phyloP scores from a whole-genome alignment of 2,888 invertebrate genomes.

The Pteria penguin region DNA sequence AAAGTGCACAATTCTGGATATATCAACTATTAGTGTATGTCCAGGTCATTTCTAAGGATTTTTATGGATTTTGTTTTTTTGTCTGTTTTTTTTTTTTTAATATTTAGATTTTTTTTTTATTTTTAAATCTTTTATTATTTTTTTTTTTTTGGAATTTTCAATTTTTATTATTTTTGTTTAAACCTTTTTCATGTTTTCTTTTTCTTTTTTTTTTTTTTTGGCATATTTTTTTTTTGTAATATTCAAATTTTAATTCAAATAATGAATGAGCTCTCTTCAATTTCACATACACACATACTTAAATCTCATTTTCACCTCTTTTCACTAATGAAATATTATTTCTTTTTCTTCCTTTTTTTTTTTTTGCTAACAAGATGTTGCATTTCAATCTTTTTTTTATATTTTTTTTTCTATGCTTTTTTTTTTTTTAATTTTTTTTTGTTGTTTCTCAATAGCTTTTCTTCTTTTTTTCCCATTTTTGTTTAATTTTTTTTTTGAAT shows the following conservation, averaged over 20 bases:
- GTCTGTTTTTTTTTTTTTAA: not conserved
- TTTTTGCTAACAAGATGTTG: too few species aligned
- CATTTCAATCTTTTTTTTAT: not conserved
- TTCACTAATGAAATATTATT: not conserved
- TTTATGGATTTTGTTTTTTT: not conserved
- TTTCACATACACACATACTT: not conserved
- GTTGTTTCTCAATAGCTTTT: not conserved
- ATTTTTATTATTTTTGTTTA: conserved; percentile 9
- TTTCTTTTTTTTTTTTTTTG: not conserved
- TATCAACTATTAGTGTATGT: too few species aligned
- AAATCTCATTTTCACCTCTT: not conserved
- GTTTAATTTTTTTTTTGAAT: not conserved
- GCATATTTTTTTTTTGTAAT: not conserved
- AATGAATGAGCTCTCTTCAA: not conserved
- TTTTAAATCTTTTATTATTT: not conserved
- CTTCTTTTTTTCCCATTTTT: conserved; percentile 1
- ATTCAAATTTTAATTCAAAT: not conserved
- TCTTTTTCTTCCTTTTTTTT: conserved; percentile 5
- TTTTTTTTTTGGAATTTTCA: not conserved
- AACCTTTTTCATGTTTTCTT: not conserved
- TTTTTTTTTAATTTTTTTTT: conserved; percentile 3
- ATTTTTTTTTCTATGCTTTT: not conserved
- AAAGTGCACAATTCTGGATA: too few species aligned
- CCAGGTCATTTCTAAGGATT: too few species aligned
- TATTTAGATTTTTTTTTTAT: not conserved